Percentiles rank a stretch among this genome's conserved stretches.
Conservation (phyloP, 2,113 vertebrate genomes). For the Labeo catla region DNA sequence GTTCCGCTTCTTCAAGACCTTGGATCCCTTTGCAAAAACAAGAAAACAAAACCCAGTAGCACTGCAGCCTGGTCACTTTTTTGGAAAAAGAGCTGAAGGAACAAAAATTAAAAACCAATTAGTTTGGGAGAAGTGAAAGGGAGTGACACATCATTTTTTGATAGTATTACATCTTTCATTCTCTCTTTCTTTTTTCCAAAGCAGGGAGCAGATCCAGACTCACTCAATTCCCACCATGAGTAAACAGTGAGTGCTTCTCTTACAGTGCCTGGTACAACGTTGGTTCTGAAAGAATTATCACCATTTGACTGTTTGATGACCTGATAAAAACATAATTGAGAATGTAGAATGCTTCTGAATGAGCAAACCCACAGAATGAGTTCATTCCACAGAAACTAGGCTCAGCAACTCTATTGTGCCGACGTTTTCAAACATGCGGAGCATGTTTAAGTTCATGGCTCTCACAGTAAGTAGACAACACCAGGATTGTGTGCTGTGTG, state of each 20-base stretch:
- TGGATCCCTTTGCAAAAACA: slow-evolving; percentile 38
- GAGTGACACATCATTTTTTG: slow-evolving; percentile 64
- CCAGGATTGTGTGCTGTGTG: slow-evolving; percentile 25
- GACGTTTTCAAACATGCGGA: slow-evolving; percentile 62
- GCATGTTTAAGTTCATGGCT: slow-evolving; percentile 1
- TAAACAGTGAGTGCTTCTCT: slow-evolving; percentile 82
- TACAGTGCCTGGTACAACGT: slow-evolving; percentile 85
- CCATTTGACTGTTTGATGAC: slow-evolving; percentile 73
- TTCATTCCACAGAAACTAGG: slow-evolving; percentile 70
- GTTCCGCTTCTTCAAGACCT: slow-evolving; percentile 24
- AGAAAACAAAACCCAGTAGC: slow-evolving; percentile 12
- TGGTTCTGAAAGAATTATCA: slow-evolving; percentile 64
- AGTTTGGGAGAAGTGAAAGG: slow-evolving; percentile 57
- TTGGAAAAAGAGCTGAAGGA: slow-evolving; percentile 45
- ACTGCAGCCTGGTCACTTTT: neutral
- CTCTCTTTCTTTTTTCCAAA: slow-evolving; percentile 52
- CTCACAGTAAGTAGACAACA: slow-evolving; percentile 46
- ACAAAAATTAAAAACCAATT: slow-evolving; percentile 64
- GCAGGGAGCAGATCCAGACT: slow-evolving; percentile 62
- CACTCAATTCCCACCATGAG: slow-evolving; percentile 82
- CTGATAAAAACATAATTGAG: slow-evolving; percentile 77
- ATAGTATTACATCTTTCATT: slow-evolving; percentile 53
- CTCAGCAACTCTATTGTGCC: slow-evolving; percentile 72
- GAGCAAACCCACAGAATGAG: slow-evolving; percentile 66
- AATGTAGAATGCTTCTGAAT: slow-evolving; percentile 72